Conservation (phyloP, 2,797 vertebrate genomes). For the Pogoniulus pusillus region DNA sequence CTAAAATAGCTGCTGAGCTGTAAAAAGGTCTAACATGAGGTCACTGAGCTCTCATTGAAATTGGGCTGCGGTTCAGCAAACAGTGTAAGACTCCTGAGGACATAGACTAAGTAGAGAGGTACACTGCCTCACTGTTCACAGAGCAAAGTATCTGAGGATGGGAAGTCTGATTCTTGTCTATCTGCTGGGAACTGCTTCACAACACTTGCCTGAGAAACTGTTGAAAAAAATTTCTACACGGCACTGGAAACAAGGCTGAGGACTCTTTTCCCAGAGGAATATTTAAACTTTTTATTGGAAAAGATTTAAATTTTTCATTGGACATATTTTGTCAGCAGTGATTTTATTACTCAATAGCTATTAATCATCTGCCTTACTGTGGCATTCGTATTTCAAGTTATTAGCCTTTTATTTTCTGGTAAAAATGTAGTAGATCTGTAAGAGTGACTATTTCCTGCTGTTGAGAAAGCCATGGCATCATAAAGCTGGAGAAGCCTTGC, state of each 20-base stretch:
- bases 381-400: conserved; percentile 59
- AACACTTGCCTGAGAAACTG: not conserved
- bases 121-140: not conserved
- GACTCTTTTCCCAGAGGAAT: conserved; percentile 32
- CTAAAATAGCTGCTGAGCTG: not conserved
- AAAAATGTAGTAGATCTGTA: conserved; percentile 47
- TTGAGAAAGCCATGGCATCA: conserved; percentile 37
- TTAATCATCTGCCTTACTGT: conserved; percentile 45
- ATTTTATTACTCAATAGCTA: conserved; percentile 59
- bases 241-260: conserved; percentile 29
- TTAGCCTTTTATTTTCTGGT: conserved; percentile 57
- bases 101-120: not conserved
- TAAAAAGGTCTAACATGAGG: not conserved
- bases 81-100: not conserved
- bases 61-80: not conserved
- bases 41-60: not conserved
- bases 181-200: not conserved
- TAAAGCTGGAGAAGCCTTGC: conserved; percentile 56
- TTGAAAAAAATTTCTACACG: conserved; percentile 1
- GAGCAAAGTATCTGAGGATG: not conserved
- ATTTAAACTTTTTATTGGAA: conserved; percentile 60
- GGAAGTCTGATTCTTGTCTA: not conserved
- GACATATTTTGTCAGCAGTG: conserved; percentile 52
- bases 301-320: conserved; percentile 62
- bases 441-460: conserved; percentile 38